Conservation (phyloP, 2,888 invertebrate species). For the Gibbula magus region DNA sequence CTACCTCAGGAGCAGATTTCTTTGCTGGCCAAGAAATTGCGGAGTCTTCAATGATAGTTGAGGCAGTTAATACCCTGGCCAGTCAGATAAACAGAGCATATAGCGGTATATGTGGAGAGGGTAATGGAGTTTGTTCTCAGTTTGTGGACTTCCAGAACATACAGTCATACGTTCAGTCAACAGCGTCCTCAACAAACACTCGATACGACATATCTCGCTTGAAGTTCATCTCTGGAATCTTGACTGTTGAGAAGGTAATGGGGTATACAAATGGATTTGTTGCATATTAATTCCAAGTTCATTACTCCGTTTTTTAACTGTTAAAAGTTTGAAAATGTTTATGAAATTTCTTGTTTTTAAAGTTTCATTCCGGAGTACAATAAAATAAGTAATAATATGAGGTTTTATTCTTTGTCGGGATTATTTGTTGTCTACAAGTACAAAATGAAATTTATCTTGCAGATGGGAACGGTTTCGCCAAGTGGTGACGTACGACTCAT, state of each 20-base stretch:
- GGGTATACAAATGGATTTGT: too few relatives aligned
- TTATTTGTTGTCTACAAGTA: too few relatives aligned
- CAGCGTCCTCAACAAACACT: background rate
- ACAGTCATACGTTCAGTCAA: background rate
- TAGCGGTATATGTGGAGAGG: constrained; percentile 27
- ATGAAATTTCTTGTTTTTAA: too few relatives aligned
- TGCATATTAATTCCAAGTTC: too few relatives aligned
- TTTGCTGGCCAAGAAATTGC: background rate
- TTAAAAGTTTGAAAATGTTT: too few relatives aligned
- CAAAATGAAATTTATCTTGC: background rate
- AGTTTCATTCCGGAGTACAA: too few relatives aligned
- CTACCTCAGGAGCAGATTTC: background rate
- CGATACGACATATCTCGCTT: background rate
- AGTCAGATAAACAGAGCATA: constrained; percentile 20
- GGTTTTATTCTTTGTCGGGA: too few relatives aligned
- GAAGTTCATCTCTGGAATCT: background rate
- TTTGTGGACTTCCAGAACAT: background rate
- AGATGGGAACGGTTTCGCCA: constrained; percentile 33
- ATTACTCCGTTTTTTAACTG: too few relatives aligned
- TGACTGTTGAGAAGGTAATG: background rate
- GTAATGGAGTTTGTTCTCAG: constrained; percentile 19
- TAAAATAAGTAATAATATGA: too few relatives aligned
- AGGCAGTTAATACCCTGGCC: constrained; percentile 26
- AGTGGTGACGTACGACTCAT: constrained; percentile 11
- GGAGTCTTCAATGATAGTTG: constrained; percentile 13